phyloP scores from a whole-genome alignment of 2,797 vertebrate species.

The Clarias fuscus region DNA sequence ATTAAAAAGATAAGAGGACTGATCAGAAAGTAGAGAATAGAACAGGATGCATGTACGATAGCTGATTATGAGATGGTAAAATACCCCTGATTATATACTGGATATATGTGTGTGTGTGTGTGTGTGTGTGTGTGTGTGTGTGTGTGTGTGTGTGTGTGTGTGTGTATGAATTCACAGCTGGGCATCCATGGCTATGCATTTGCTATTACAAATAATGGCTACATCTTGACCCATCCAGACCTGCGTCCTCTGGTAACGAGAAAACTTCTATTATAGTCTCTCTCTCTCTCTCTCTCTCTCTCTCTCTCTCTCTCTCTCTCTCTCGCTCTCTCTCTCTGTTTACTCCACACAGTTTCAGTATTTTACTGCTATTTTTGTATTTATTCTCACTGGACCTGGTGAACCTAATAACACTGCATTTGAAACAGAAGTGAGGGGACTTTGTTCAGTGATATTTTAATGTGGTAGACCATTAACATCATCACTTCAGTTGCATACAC shows the following conservation, averaged over 20 bases:
- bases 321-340: neutral
- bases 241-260: conserved; percentile 90
- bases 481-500: neutral
- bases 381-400: neutral
- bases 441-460: neutral
- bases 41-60: neutral
- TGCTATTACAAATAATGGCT: conserved; percentile 99
- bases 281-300: neutral
- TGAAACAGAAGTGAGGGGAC: neutral
- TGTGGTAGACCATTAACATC: conserved; percentile 5
- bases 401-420: neutral
- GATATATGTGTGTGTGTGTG: conserved; percentile 42
- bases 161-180: conserved; percentile 73
- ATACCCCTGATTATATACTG: conserved; percentile 31
- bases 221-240: conserved; percentile 97
- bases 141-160: conserved; percentile 48
- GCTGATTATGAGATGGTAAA: conserved; percentile 49
- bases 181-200: conserved; percentile 98
- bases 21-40: neutral
- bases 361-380: neutral
- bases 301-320: neutral
- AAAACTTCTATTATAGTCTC: neutral
- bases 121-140: neutral
- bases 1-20: conserved; percentile 33
- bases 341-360: neutral